Conservation (phyloP, 2,113 vertebrate species). For the Phainopepla nitens region DNA sequence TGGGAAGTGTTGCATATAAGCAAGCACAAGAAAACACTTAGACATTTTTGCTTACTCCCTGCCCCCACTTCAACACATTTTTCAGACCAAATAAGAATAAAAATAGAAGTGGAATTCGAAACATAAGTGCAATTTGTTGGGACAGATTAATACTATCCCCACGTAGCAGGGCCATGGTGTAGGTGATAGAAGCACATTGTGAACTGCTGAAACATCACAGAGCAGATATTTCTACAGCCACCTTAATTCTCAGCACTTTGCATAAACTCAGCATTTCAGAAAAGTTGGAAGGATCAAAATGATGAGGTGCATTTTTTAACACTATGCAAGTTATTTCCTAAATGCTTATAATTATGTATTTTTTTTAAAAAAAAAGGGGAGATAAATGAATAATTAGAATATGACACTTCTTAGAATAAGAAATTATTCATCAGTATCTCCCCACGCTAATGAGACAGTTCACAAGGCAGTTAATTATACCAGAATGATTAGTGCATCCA, state of each 20-base stretch:
- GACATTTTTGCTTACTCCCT: background rate
- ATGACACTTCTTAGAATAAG: background rate
- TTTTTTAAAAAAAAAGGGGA: background rate
- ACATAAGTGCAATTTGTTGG: background rate
- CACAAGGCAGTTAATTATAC: conserved; percentile 55
- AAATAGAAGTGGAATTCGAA: background rate
- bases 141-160: background rate
- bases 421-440: conserved; percentile 30
- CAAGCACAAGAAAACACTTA: background rate
- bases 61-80: background rate
- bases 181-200: rapidly evolving
- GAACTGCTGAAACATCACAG: background rate
- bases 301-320: background rate
- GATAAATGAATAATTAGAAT: conserved; percentile 30
- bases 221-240: background rate
- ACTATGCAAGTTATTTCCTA: background rate
- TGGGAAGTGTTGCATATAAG: background rate
- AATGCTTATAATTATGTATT: conserved; percentile 4
- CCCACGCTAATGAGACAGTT: conserved; percentile 61
- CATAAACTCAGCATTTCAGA: background rate
- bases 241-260: background rate
- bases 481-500: background rate
- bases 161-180: background rate
- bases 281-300: background rate
- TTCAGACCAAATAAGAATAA: background rate